phyloP scores from a whole-genome alignment of 2,888 invertebrate species.

The Brachynemurus nebulosus region DNA sequence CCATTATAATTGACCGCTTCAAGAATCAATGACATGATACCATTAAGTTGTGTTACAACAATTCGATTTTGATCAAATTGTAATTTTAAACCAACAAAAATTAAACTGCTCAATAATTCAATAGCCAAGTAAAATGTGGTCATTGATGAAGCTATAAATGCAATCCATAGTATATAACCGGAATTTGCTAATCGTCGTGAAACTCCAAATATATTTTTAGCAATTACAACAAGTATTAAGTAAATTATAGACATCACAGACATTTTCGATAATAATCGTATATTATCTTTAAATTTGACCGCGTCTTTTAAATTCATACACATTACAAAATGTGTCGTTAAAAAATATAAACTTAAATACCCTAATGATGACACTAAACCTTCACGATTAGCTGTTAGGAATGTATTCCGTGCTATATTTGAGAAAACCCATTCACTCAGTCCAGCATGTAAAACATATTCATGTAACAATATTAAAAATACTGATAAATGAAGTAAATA shows the following conservation, averaged over 20 bases:
- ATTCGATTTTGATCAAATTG: slow-evolving; percentile 3
- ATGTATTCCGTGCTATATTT: slow-evolving; percentile 36
- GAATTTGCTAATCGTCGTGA: slow-evolving; percentile 76
- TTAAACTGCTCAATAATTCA: slow-evolving; percentile 32
- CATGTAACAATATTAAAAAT: slow-evolving; percentile 45
- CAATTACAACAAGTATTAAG: slow-evolving; percentile 34
- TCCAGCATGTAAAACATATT: slow-evolving; percentile 44
- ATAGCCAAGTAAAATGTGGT: slow-evolving; percentile 39
- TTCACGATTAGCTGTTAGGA: slow-evolving; percentile 79
- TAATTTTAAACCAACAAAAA: slow-evolving; percentile 15
- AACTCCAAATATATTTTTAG: slow-evolving; percentile 39
- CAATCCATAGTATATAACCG: slow-evolving; percentile 65
- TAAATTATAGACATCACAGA: slow-evolving; percentile 24
- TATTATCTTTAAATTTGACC: slow-evolving; percentile 15
- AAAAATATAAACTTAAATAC: slow-evolving; percentile 69
- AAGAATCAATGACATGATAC: slow-evolving; percentile 40
- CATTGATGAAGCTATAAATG: slow-evolving; percentile 45
- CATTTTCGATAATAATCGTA: slow-evolving; percentile 15
- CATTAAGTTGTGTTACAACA: slow-evolving; percentile 14
- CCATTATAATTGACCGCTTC: slow-evolving; percentile 69
- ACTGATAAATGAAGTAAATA: slow-evolving; percentile 41
- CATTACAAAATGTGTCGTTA: slow-evolving; percentile 50
- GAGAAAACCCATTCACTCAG: slow-evolving; percentile 60
- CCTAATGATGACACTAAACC: slow-evolving; percentile 78
- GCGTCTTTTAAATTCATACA: slow-evolving; percentile 32